Conservation (phyloP, 2,797 vertebrate genomes). For the Vipera ursinii region DNA sequence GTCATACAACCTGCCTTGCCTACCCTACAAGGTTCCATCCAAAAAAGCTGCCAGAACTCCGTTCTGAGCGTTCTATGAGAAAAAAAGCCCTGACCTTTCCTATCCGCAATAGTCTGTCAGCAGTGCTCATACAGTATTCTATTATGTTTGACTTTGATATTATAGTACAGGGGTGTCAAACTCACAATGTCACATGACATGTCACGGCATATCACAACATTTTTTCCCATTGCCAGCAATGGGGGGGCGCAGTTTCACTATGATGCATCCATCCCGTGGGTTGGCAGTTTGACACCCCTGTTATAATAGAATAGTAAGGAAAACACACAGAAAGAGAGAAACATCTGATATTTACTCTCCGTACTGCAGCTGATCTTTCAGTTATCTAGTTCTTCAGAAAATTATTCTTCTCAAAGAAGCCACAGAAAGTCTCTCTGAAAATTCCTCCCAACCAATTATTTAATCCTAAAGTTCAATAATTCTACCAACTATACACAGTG, state of each 20-base stretch:
- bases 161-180: too few species aligned
- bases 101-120: neutral
- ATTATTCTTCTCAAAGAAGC: slow-evolving; percentile 38
- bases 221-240: too few species aligned
- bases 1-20: too few species aligned
- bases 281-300: too few species aligned
- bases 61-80: too few species aligned
- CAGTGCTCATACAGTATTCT: neutral
- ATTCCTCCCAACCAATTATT: slow-evolving; percentile 46
- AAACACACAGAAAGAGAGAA: neutral
- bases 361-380: slow-evolving; percentile 20
- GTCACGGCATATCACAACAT: too few species aligned
- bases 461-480: slow-evolving; percentile 34
- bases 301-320: neutral
- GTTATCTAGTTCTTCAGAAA: slow-evolving; percentile 36
- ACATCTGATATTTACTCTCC: neutral
- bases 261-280: too few species aligned
- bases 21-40: too few species aligned
- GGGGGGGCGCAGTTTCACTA: too few species aligned
- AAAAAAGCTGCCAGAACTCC: too few species aligned
- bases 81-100: too few species aligned
- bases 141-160: slow-evolving; percentile 11
- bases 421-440: slow-evolving; percentile 34
- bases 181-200: too few species aligned
- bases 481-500: slow-evolving; percentile 17